Base-by-base conservation (phyloP, 2,113 vertebrate genomes). In the Gambusia affinis region DNA sequence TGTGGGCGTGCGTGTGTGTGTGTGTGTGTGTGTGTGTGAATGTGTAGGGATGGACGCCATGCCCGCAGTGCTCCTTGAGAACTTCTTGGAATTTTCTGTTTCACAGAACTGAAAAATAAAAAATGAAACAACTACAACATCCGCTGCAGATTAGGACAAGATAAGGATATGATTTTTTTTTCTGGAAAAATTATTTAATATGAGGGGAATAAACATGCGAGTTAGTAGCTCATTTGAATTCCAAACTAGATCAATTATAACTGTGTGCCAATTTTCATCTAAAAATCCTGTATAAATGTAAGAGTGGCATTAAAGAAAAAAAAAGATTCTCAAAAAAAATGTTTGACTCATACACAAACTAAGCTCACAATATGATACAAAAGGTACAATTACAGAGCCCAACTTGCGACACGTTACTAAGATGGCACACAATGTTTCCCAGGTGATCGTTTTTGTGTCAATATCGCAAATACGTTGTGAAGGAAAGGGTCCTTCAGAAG, bases 11-110 rank as follows among this genome's bases (percentile, higher is more conserved):
- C n/a, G 5, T 6, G 65, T 22, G 8, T 0, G 29, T 29, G 65
- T 17, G 28, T 10, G 35, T 2, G 35, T 0, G 35, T 0, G 35
- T 37, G 35, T 3, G 35, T 3, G 10, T 0, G 10, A 0, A 0
- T 11, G 35, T 51, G 31, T 5, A 37, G 66, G 1, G 22, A 11
- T 12, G 29, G 37, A 3, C 2, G 30, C 28, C 1, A 15, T 19
- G 22, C 1, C 22, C 7, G 3, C 51, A 24, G 22, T 10, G 51
- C 51, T 57, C 15, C 1, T 42, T 44, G 37, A 15, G 8, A 28
- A 44, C 14, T 27, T 12, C 64, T 28, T 42, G 1, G 30, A 22
- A 31, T 29, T 28, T 4, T 68, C 42, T 30, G 19, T 30, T 47
- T 67, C 11, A 44, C 51, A 27, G n/a, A 28, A 39, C 64, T 42